Evolutionary conservation across 2,888 invertebrate species (phyloP), one percentile per base, ranked within the genome.

Genomic region (Pinctada fucata): DNA sequence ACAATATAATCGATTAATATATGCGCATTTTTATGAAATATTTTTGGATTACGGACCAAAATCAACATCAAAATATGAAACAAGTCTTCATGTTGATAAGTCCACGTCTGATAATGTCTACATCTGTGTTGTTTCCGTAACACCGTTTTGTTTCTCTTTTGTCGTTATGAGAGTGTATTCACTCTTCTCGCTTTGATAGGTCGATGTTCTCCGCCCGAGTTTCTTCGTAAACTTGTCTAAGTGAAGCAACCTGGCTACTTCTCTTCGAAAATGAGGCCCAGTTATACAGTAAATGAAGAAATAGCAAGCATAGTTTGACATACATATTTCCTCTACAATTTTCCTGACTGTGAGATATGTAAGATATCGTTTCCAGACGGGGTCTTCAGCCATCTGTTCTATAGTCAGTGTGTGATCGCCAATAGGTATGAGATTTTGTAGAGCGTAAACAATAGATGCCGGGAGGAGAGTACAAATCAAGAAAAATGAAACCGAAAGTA

Each of bases 401-500:
- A 86, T 82, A 0, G 85, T 78, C 51, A 89, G 70, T 6, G 69
- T 75, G 5, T 79, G 74, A 3, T 91, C 91, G 2, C 6, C 58
- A 58, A 84, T 82, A 3, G 86, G 86, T 47, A 90, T 88, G 52
- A 87, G 77, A 5, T 81, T 82, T 74, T 87, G 85, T 58, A 91
- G 76, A 6, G 89, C 86, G 80, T 91, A 92, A 6, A 92, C 90
- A 66, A 92, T 83, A 0, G 92, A 91, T 47, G 90, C 91, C 3
- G 92, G 92, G 10, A 92, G 83, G 72, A 91, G 87, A 8, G 92
- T 92, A 76, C 90, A 87, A 50, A 92, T 92, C 10, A 92, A 87
- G 82, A 91, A 92, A 82, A 92, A 92, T 3, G 92, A 92, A 4
- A 92, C 92, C 2, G 90, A 88, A 45, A 92, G 84, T 2, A 92